A percentile compares a stretch with the other conserved stretches of the same genome.
These are phyloP conservation scores for Aurelia aurita complex sp. Pacific DNA, from an alignment of 30 jellyfish, hydroid and myxozoan genomes.

Conservation along the genomic window DNA sequence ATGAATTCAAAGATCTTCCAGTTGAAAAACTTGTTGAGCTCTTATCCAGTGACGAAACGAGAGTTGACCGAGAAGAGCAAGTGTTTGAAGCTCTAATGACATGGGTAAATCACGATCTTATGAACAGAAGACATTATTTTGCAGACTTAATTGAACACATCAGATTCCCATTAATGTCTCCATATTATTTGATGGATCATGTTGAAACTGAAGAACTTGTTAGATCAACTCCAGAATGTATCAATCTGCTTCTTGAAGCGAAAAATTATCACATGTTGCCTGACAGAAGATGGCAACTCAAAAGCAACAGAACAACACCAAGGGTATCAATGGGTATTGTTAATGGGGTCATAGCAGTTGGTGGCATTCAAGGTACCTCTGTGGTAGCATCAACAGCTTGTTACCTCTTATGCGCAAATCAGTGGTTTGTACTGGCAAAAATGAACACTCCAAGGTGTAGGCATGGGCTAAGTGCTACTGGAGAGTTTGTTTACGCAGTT, in stretches of 20 bases:
- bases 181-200: conserved; percentile 98
- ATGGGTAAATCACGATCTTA: conserved; percentile 84
- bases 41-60: conserved; percentile 92
- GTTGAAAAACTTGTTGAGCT: conserved; percentile 72
- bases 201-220: conserved; percentile 95
- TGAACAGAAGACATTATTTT: conserved; percentile 56
- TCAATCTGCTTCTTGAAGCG: conserved; percentile 92
- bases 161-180: conserved; percentile 97
- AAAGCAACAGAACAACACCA: conserved; percentile 96
- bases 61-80: conserved; percentile 95
- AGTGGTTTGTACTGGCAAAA: conserved; percentile 95
- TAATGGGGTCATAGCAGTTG: conserved; percentile 97
- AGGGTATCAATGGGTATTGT: conserved; percentile 98
- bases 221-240: conserved; percentile 92
- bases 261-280: conserved; percentile 98
- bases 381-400: conserved; percentile 98
- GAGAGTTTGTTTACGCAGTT: conserved; percentile 96
- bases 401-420: conserved; percentile 88
- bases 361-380: conserved; percentile 98
- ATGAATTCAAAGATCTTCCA: conserved; percentile 78
- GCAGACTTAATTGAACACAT: conserved; percentile 77
- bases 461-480: conserved; percentile 98
- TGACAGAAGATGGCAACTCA: conserved; percentile 95
- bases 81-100: conserved; percentile 91
- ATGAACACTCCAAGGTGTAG: conserved; percentile 99